Evolutionary conservation across 2,797 vertebrate genomes (phyloP).

Genomic region (Sebastes alutus): DNA sequence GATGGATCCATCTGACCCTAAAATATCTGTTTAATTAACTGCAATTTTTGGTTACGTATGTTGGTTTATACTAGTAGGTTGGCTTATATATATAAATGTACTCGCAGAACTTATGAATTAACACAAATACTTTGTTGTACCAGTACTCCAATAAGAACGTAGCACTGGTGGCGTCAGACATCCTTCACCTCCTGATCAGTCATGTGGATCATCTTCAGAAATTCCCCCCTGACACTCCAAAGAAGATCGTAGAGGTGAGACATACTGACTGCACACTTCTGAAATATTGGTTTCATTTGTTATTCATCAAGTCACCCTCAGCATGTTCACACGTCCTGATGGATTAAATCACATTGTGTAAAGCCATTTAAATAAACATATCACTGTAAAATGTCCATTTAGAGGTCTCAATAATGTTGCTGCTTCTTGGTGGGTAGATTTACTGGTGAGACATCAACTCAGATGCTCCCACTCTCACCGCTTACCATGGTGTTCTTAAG

Average conservation of each 20-base stretch:
- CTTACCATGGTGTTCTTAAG: background rate
- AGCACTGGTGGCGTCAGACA: constrained; percentile 94
- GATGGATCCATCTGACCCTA: background rate
- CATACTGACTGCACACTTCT: background rate
- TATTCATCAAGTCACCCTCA: background rate
- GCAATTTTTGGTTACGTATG: no score
- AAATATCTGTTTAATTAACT: background rate
- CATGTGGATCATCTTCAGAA: constrained; percentile 92
- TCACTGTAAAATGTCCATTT: background rate
- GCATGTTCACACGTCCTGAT: no score
- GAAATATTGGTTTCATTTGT: background rate
- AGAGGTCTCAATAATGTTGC: background rate
- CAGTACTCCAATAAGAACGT: constrained; percentile 98
- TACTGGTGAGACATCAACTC: background rate
- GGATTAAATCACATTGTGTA: background rate
- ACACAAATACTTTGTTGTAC: background rate
- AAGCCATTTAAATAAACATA: background rate
- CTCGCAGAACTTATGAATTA: background rate
- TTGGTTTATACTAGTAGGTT: background rate
- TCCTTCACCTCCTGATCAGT: constrained; percentile 94
- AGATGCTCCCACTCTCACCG: background rate
- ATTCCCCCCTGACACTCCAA: constrained; percentile 92
- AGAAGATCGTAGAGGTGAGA: constrained; percentile 96
- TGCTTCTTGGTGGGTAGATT: background rate
- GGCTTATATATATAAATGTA: background rate